These are phyloP conservation scores for Sarotherodon lohbergeri DNA, from an alignment of 2,113 vertebrate genomes.

Conservation along the genomic window DNA sequence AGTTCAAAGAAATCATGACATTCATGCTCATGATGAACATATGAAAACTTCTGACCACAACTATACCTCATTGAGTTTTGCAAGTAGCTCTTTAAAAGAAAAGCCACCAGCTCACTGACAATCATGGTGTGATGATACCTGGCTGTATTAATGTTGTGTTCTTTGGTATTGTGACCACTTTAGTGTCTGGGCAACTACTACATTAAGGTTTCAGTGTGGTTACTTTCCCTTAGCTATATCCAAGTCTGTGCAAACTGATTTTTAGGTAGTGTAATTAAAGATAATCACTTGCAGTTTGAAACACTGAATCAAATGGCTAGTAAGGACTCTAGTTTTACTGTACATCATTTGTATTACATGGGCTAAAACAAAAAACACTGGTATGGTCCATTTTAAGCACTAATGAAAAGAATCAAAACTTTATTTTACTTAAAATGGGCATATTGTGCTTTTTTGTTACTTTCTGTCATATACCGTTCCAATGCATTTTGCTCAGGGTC, in stretches of 20 bases:
- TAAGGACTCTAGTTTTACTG: not conserved
- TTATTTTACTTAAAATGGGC: not conserved
- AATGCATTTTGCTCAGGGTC: not conserved
- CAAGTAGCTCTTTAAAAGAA: not conserved
- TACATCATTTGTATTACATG: constrained; percentile 25
- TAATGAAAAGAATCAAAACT: not conserved
- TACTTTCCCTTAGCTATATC: not conserved
- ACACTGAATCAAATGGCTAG: not conserved
- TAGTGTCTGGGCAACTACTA: not conserved
- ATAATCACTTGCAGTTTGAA: not conserved
- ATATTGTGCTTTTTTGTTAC: not conserved
- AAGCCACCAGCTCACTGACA: not conserved
- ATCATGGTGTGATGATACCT: not conserved
- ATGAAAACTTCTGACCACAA: not conserved
- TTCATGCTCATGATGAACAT: not conserved
- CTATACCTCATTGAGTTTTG: not conserved
- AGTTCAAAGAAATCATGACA: not conserved
- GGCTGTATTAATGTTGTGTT: not conserved
- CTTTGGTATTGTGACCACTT: not conserved
- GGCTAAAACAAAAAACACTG: constrained; percentile 44
- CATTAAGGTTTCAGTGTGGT: not conserved
- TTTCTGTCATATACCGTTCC: not conserved
- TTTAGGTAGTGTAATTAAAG: not conserved
- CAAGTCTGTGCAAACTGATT: not conserved
- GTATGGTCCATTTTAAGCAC: constrained; percentile 51